Evolutionary conservation across 64 coral and sea anemone genomes (phyloP), one percentile per base, ranked within the genome.

Genomic region (Hydrozoanthus tunicans): DNA sequence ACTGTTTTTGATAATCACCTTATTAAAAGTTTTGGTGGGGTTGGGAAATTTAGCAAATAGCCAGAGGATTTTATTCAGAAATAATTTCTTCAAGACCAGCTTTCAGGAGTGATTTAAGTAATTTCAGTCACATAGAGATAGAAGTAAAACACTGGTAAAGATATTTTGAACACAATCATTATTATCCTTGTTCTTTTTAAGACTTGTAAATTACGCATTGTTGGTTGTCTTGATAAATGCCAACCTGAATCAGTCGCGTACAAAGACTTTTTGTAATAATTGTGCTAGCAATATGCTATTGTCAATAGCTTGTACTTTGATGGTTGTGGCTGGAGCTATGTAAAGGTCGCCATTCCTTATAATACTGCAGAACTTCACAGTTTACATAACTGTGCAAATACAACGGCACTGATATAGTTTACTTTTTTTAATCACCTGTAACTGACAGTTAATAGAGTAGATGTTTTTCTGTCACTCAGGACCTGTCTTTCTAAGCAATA

Each of bases 1-100:
- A 59, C 72, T 75, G 43, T 10, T 74, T 88, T 73, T 74, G 69
- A 73, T 73, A 74, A 60, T 88, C 55, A 88, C 11, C 69, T 6
- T 88, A 27, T 73, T 58, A 51, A 73, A 67, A 11, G 74, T 13
- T 60, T 88, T 88, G 73, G 84, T 57, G 20, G 83, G 81, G 25
- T 57, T 15, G 68, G 84, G 56, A 26, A 73, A 56, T 88, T 32
- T 32, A 73, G 54, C 20, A 25, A 17, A 7, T 58, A 32, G 12
- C 23, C 6, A 27, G 24, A 24, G 13, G 54, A 58, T 73, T 88
- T 59, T 51, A 59, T 73, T 55, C 43, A 20, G 73, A 59, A 25
- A 58, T 14, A 12, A 61, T 6, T 20, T 67, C 14, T 25, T 75
- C 69, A 32, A 32, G 27, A 59, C 23, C 60, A 70, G 62, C 54